phyloP scores from a whole-genome alignment of 2,797 vertebrate species.

The Aselliscus stoliczkanus region DNA sequence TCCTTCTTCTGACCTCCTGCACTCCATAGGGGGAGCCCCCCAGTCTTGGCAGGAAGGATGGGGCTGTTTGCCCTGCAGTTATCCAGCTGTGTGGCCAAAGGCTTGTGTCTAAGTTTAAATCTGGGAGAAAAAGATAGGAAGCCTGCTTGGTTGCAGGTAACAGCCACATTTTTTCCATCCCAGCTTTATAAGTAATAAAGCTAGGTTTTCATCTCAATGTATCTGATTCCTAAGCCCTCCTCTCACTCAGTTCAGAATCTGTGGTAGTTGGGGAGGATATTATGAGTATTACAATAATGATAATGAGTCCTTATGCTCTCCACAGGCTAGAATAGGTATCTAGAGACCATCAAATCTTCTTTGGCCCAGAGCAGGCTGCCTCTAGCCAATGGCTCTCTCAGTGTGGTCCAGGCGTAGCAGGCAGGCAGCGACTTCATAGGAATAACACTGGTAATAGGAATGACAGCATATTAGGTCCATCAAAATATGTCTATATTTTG shows the following conservation, averaged over 20 bases:
- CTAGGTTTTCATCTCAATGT: background rate
- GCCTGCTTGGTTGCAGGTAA: background rate
- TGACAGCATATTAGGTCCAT: background rate
- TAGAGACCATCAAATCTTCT: background rate
- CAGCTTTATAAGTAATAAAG: background rate
- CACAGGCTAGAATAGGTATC: background rate
- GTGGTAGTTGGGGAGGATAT: background rate
- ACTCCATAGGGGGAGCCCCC: background rate
- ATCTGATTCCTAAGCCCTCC: background rate
- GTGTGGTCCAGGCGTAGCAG: too few relatives aligned
- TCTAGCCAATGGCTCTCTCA: background rate
- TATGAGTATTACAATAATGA: background rate
- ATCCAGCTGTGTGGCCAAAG: background rate
- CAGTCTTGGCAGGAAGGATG: background rate
- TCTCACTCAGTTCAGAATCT: background rate
- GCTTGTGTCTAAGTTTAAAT: background rate
- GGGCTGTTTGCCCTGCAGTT: background rate
- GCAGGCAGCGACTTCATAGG: background rate
- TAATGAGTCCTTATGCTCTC: background rate
- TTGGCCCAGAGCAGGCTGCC: background rate
- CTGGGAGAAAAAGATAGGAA: background rate
- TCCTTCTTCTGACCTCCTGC: background rate
- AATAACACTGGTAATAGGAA: background rate
- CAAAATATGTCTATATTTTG: background rate
- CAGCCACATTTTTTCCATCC: background rate